These are phyloP conservation scores for Andinoacara biseriatus DNA, from an alignment of 2,113 vertebrate genomes.

Conservation along the genomic window DNA sequence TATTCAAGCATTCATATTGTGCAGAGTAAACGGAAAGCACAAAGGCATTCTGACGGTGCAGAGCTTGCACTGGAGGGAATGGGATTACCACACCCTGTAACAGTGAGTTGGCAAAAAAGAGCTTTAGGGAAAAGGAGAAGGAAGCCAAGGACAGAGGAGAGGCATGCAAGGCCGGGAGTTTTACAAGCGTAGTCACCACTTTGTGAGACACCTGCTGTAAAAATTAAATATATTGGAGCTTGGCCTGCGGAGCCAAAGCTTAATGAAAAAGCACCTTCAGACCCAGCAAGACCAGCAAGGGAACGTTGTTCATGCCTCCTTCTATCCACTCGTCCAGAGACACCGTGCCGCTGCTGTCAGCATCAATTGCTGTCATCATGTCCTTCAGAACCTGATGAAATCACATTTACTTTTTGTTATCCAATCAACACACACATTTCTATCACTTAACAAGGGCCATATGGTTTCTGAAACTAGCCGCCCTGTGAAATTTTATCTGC, in stretches of 20 bases:
- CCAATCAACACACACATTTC: slow-evolving; percentile 4
- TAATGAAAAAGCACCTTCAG: slow-evolving; percentile 79
- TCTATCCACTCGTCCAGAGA: slow-evolving; percentile 91
- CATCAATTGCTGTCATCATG: slow-evolving; percentile 94
- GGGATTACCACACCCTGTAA: slow-evolving; percentile 62
- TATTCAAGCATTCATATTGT: slow-evolving; percentile 18
- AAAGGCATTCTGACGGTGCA: slow-evolving; percentile 46
- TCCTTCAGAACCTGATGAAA: slow-evolving; percentile 88
- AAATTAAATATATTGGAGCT: slow-evolving; percentile 19
- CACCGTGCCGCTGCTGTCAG: slow-evolving; percentile 89
- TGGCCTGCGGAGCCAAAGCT: neutral
- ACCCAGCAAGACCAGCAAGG: slow-evolving; percentile 90
- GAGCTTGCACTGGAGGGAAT: slow-evolving; percentile 47
- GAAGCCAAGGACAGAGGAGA: slow-evolving; percentile 38
- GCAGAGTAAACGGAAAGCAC: slow-evolving; percentile 52
- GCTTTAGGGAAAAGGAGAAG: slow-evolving; percentile 19
- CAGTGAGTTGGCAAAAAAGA: slow-evolving; percentile 59
- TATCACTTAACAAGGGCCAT: neutral
- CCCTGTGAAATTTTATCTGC: neutral
- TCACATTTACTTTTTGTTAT: slow-evolving; percentile 24
- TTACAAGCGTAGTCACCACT: slow-evolving; percentile 26
- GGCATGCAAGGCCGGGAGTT: slow-evolving; percentile 17
- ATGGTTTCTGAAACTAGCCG: neutral
- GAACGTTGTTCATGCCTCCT: slow-evolving; percentile 91
- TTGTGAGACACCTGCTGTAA: slow-evolving; percentile 32